phyloP scores from a whole-genome alignment of 2,888 invertebrate genomes.

The Phaedon cochleariae region DNA sequence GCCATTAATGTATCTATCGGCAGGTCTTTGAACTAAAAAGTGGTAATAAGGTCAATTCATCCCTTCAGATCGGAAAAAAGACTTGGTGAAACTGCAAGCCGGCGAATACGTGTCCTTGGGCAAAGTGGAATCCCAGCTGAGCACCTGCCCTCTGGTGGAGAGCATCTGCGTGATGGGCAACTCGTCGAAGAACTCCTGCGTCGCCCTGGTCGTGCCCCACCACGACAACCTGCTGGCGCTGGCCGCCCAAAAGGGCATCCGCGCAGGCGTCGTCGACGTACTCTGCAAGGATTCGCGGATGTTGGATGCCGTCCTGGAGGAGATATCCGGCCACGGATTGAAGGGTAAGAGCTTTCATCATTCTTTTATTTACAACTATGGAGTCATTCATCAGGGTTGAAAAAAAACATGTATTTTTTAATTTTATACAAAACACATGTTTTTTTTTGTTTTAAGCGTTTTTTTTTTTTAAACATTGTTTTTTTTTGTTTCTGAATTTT shows the following conservation, averaged over 20 bases:
- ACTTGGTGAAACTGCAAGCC: constrained; percentile 95
- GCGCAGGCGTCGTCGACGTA: constrained; percentile 69
- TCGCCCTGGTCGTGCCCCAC: constrained; percentile 90
- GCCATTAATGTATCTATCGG: no score
- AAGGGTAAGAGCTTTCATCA: constrained; percentile 75
- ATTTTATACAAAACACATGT: no score
- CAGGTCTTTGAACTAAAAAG: no score
- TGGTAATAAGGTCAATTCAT: no score
- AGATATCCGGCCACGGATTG: constrained; percentile 81
- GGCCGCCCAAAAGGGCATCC: constrained; percentile 72
- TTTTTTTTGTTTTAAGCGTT: no score
- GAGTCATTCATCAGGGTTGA: no score
- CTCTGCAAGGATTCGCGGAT: constrained; percentile 77
- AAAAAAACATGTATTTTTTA: no score
- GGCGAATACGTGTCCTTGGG: constrained; percentile 98
- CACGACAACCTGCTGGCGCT: constrained; percentile 74
- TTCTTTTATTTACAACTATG: neutral
- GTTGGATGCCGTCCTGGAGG: constrained; percentile 83
- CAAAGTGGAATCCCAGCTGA: constrained; percentile 93
- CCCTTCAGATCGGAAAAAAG: constrained; percentile 94
- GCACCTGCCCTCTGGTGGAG: constrained; percentile 92
- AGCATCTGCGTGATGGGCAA: constrained; percentile 97
- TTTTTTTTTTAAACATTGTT: no score
- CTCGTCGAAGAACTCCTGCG: constrained; percentile 81
- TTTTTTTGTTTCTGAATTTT: no score